phyloP scores from a whole-genome alignment of 2,888 invertebrate species.

The Volucella inflata region DNA sequence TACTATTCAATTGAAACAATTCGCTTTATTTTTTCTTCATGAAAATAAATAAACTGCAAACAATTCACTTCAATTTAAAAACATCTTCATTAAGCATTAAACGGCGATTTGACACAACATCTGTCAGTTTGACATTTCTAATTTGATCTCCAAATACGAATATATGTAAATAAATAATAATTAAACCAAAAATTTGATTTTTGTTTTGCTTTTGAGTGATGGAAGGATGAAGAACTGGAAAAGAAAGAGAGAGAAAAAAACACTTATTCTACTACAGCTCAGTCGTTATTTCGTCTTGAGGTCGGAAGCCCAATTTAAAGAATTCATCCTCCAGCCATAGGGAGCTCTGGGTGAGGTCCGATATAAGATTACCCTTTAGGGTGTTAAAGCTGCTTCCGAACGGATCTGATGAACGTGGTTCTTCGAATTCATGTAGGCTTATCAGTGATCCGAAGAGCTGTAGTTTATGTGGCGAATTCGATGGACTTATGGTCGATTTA shows the following conservation, averaged over 20 bases:
- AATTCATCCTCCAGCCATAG: slow-evolving; percentile 92
- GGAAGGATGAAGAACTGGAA: slow-evolving; percentile 1
- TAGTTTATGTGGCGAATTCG: slow-evolving; percentile 80
- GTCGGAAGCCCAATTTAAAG: slow-evolving; percentile 92
- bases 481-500: slow-evolving; percentile 77
- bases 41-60: slow-evolving; percentile 51
- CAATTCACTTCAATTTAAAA: slow-evolving; percentile 47
- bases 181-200: slow-evolving; percentile 50
- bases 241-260: slow-evolving; percentile 31
- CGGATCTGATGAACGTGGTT: slow-evolving; percentile 84
- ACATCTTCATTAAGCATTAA: background rate
- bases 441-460: slow-evolving; percentile 83
- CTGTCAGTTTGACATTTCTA: slow-evolving; percentile 22
- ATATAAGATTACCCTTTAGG: slow-evolving; percentile 84
- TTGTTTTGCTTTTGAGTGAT: too few species aligned
- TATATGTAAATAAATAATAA: slow-evolving; percentile 21
- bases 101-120: slow-evolving; percentile 26
- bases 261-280: slow-evolving; percentile 86
- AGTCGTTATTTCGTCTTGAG: slow-evolving; percentile 94
- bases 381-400: slow-evolving; percentile 86
- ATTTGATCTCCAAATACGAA: slow-evolving; percentile 8
- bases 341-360: slow-evolving; percentile 85
- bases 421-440: slow-evolving; percentile 83
- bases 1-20: slow-evolving; percentile 61
- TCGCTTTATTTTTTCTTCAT: slow-evolving; percentile 59